Conservation (phyloP, 2,797 vertebrate species). For the Arnoldichthys spilopterus region DNA sequence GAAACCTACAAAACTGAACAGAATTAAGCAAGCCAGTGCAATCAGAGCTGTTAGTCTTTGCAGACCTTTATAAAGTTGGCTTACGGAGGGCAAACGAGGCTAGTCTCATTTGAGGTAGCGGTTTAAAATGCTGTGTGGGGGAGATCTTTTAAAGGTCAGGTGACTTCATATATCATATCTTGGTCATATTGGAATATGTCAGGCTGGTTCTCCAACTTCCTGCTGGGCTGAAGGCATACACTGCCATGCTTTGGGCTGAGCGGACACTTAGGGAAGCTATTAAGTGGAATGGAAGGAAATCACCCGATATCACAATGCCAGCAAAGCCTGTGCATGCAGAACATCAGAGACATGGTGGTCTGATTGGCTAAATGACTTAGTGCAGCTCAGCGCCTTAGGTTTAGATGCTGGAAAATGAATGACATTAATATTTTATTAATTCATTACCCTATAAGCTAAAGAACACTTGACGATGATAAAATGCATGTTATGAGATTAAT, state of each 20-base stretch:
- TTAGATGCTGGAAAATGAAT: too few relatives aligned
- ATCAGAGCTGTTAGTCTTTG: background rate
- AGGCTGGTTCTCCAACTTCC: background rate
- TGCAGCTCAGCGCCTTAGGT: too few relatives aligned
- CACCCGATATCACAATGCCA: background rate
- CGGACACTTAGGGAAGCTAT: background rate
- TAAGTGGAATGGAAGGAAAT: background rate
- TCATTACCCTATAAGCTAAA: too few relatives aligned
- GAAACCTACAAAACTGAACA: too few relatives aligned
- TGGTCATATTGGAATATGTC: constrained; percentile 23
- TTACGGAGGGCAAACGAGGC: background rate
- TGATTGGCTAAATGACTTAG: too few relatives aligned
- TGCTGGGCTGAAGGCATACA: background rate
- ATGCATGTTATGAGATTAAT: too few relatives aligned
- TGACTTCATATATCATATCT: constrained; percentile 24
- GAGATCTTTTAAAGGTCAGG: constrained; percentile 33
- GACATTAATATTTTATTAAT: too few relatives aligned
- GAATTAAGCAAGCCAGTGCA: too few relatives aligned
- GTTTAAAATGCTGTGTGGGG: background rate
- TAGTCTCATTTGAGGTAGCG: constrained; percentile 6
- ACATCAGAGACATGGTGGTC: background rate
- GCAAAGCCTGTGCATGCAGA: background rate
- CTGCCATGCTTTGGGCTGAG: background rate
- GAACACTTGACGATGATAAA: too few relatives aligned
- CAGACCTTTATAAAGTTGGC: background rate